A percentile compares a stretch with the other conserved stretches of the same genome.
These are phyloP conservation scores for Hipposideros armiger DNA, from an alignment of 2,113 vertebrate genomes.

Conservation along the genomic window DNA sequence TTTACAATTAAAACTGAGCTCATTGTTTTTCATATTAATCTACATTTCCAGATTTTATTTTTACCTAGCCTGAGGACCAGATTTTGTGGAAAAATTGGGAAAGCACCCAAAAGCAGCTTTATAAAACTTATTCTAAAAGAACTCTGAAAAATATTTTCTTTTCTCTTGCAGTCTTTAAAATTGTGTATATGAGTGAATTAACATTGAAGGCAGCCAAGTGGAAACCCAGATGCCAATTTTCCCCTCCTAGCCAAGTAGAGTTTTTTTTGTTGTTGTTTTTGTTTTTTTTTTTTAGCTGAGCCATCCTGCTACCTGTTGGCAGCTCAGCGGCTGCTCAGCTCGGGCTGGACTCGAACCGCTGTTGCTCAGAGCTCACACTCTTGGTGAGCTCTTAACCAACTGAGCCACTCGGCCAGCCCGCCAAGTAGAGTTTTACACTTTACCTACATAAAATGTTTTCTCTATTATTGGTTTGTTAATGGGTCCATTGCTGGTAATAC, in stretches of 20 bases:
- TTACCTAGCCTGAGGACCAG: neutral
- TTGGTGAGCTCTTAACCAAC: too few relatives aligned
- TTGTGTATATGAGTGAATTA: conserved; percentile 9
- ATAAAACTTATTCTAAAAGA: conserved; percentile 9
- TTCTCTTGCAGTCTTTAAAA: conserved; percentile 12
- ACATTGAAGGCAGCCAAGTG: neutral
- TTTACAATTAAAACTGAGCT: conserved; percentile 34
- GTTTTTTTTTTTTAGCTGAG: too few relatives aligned
- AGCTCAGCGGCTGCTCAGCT: too few relatives aligned
- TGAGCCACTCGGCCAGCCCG: too few relatives aligned
- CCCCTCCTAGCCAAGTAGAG: neutral
- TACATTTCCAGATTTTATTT: conserved; percentile 48
- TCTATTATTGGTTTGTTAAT: conserved; percentile 9
- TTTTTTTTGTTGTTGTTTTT: too few relatives aligned
- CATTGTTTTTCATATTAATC: conserved; percentile 17
- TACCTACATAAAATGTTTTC: conserved; percentile 46
- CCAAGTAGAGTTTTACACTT: neutral
- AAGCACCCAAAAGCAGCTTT: neutral
- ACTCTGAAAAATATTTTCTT: conserved; percentile 31
- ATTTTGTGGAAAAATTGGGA: conserved; percentile 29
- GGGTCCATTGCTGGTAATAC: conserved; percentile 13
- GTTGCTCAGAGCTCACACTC: too few relatives aligned
- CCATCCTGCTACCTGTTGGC: too few relatives aligned
- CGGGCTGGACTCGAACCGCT: too few relatives aligned
- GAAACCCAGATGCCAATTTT: neutral